These are phyloP conservation scores for Tolmerus cingulatus DNA, from an alignment of 2,888 invertebrate species.

Conservation along the genomic window DNA sequence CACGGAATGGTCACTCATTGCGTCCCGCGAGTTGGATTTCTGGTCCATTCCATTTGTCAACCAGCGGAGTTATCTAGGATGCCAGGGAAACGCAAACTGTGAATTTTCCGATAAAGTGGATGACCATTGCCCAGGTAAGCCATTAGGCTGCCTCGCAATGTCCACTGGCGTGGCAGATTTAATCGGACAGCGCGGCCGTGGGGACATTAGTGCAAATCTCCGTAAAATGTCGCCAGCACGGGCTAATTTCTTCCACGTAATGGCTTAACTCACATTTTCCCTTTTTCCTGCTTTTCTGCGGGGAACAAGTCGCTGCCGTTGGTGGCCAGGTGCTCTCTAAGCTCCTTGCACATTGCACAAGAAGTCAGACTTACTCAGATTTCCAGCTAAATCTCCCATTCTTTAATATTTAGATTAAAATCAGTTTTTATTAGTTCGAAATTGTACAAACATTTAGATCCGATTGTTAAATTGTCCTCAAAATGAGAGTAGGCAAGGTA, in stretches of 20 bases:
- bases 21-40: background rate
- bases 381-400: background rate
- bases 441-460: no score
- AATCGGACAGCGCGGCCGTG: background rate
- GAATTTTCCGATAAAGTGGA: constrained; percentile 15
- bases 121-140: background rate
- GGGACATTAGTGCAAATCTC: background rate
- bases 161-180: background rate
- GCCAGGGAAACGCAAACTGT: background rate
- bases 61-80: background rate
- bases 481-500: no score
- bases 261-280: background rate
- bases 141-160: background rate
- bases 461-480: no score
- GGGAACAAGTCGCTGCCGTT: background rate
- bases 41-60: constrained; percentile 21
- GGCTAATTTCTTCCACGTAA: background rate
- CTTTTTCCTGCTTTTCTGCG: background rate
- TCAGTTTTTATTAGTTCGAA: background rate
- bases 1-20: background rate
- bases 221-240: background rate
- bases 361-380: background rate
- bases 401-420: background rate
- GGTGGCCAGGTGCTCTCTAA: background rate
- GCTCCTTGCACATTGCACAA: background rate